These are phyloP conservation scores for Digitonthophagus gazella DNA, from an alignment of 2,888 invertebrate species.

Conservation along the genomic window DNA sequence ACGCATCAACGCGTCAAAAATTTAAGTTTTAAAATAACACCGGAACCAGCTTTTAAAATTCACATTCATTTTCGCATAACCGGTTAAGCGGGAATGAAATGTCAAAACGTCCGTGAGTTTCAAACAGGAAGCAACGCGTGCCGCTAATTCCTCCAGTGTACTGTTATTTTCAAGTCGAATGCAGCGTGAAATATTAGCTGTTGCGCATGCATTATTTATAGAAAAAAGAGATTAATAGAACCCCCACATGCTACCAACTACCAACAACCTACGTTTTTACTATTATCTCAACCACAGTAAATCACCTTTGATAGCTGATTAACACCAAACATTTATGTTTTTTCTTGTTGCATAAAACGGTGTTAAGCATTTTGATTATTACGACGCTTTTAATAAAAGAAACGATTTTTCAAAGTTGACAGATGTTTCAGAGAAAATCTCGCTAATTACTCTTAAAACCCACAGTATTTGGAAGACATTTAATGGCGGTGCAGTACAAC, in stretches of 20 bases:
- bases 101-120: neutral
- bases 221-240: conserved; percentile 15
- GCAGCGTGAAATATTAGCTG: conserved; percentile 10
- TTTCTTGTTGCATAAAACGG: too few species aligned
- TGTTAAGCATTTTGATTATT: too few species aligned
- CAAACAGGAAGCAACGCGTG: neutral
- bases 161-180: conserved; percentile 16
- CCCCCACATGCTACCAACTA: neutral
- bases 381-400: neutral
- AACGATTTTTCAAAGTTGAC: neutral
- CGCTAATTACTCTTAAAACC: conserved; percentile 30
- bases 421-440: conserved; percentile 24
- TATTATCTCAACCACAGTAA: conserved; percentile 5
- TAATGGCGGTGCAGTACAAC: conserved; percentile 33
- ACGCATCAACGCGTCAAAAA: neutral
- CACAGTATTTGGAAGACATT: conserved; percentile 34
- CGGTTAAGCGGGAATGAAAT: neutral
- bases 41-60: neutral
- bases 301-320: conserved; percentile 12
- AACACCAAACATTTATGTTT: too few species aligned
- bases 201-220: conserved; percentile 11
- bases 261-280: conserved; percentile 1
- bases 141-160: conserved; percentile 5
- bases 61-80: neutral
- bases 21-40: too few species aligned